These are phyloP conservation scores for Alfaro cultratus DNA, from an alignment of 2,797 vertebrate genomes.

Conservation along the genomic window DNA sequence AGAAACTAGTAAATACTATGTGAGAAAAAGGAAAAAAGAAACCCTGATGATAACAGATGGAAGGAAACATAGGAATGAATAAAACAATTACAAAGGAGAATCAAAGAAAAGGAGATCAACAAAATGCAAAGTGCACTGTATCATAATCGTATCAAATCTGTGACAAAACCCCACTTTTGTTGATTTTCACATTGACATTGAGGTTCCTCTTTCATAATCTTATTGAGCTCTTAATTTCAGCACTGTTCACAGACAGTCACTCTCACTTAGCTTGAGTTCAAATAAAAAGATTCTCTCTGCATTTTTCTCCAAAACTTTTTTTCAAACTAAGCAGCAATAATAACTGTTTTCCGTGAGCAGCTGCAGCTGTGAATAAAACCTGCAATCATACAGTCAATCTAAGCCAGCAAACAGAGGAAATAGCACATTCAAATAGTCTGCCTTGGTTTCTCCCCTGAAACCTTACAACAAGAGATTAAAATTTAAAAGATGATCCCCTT, in stretches of 20 bases:
- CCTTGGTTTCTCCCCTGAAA: neutral
- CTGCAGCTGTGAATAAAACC: conserved; percentile 52
- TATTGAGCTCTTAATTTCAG: conserved; percentile 13
- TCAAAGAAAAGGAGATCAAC: neutral
- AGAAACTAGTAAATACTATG: neutral
- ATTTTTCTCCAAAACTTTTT: conserved; percentile 2
- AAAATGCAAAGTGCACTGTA: neutral
- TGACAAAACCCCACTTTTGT: neutral
- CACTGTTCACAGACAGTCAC: neutral
- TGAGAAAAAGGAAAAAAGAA: neutral
- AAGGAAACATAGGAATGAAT: neutral
- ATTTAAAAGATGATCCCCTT: conserved; percentile 14
- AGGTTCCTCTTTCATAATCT: neutral
- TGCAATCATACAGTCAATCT: conserved; percentile 54
- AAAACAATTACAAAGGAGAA: neutral
- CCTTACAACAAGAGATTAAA: conserved; percentile 7
- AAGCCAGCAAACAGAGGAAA: conserved; percentile 17
- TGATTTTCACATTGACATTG: neutral
- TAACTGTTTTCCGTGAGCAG: conserved; percentile 34
- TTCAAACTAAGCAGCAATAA: conserved; percentile 23
- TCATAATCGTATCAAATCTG: neutral
- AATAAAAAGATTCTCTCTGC: conserved; percentile 14
- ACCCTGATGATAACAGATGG: neutral
- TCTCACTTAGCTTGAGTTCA: conserved; percentile 10
- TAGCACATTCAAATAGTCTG: neutral